These are phyloP conservation scores for Clitarchus hookeri DNA, from an alignment of 2,888 invertebrate species.

Conservation along the genomic window DNA sequence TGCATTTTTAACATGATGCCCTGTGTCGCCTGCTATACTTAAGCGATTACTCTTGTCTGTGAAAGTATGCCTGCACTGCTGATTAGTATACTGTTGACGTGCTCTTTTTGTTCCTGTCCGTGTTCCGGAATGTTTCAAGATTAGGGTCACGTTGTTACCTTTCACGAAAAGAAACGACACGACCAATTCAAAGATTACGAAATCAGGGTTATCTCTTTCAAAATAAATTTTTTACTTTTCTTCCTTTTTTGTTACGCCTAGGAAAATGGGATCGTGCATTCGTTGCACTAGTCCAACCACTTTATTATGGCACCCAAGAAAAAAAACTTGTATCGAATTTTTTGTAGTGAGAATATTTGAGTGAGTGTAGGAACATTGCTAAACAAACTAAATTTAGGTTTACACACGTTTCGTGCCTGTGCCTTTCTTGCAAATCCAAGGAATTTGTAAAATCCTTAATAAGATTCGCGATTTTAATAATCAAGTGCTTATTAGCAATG, in stretches of 20 bases:
- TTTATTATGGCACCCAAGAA: background rate
- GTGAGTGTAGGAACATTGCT: too few relatives aligned
- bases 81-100: background rate
- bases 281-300: background rate
- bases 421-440: too few relatives aligned
- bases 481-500: too few relatives aligned
- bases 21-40: background rate
- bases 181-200: background rate
- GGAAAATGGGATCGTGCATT: background rate
- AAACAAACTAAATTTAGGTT: too few relatives aligned
- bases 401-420: too few relatives aligned
- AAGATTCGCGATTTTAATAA: too few relatives aligned
- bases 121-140: background rate
- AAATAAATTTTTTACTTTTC: too few relatives aligned
- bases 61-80: conserved; percentile 3
- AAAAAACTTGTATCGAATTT: too few relatives aligned
- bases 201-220: background rate
- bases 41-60: background rate
- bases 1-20: background rate
- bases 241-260: background rate
- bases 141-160: background rate
- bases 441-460: too few relatives aligned
- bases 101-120: background rate
- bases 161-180: background rate
- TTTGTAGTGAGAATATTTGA: too few relatives aligned